Conservation (phyloP, 2,888 invertebrate species). For the Neuroscelio doddi region DNA sequence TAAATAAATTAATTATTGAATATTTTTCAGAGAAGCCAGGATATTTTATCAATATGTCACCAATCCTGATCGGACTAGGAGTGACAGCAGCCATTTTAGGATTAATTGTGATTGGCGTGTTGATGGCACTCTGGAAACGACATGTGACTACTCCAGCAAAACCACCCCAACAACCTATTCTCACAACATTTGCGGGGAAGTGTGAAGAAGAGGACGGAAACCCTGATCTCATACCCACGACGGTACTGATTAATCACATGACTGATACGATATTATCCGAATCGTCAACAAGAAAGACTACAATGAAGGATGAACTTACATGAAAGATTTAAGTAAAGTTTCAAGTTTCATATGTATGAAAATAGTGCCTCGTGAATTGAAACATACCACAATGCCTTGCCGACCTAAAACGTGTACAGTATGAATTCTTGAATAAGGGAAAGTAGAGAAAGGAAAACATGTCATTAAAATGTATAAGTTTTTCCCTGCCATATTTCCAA, state of each 20-base stretch:
- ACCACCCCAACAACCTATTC: slow-evolving; percentile 58
- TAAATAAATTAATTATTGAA: too few relatives aligned
- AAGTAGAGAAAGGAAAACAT: slow-evolving; percentile 23
- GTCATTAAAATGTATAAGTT: too few relatives aligned
- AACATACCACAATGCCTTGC: slow-evolving; percentile 49
- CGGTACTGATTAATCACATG: slow-evolving; percentile 65
- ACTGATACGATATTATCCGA: slow-evolving; percentile 55
- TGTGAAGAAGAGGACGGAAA: slow-evolving; percentile 68
- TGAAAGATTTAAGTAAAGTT: slow-evolving; percentile 36
- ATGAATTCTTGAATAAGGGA: slow-evolving; percentile 31
- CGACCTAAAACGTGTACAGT: slow-evolving; percentile 44
- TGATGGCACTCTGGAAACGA: slow-evolving; percentile 69
- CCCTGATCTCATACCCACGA: slow-evolving; percentile 70
- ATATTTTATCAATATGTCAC: slow-evolving; percentile 69
- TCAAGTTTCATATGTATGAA: slow-evolving; percentile 39
- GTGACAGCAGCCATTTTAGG: slow-evolving; percentile 69
- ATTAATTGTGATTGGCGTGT: slow-evolving; percentile 68
- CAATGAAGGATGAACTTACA: slow-evolving; percentile 45
- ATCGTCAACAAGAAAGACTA: slow-evolving; percentile 34
- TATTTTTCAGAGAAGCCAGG: slow-evolving; percentile 61
- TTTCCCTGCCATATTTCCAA: too few relatives aligned
- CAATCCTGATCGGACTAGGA: slow-evolving; percentile 68
- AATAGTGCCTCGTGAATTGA: slow-evolving; percentile 49
- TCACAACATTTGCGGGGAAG: slow-evolving; percentile 53
- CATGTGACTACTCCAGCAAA: slow-evolving; percentile 64